Base-by-base conservation (phyloP, 2,797 vertebrate genomes). In the Lepus oiostolus region DNA sequence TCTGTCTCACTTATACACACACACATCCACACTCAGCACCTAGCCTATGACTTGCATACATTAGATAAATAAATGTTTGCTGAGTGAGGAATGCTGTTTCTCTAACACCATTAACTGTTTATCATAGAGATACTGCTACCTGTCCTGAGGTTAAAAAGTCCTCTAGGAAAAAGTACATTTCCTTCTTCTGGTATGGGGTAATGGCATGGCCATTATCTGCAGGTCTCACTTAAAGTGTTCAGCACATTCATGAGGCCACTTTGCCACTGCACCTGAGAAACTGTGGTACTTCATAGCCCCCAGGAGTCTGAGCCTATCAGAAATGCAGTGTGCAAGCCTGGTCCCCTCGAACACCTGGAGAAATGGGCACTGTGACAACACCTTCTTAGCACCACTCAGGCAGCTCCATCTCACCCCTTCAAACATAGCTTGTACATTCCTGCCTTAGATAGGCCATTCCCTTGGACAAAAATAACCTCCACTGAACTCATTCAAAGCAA, bases 401-500 rank as follows among this genome's bases (percentile, higher is more conserved):
- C 42, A 35, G 58, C 12, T 28, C 54, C 30, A 76, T 26, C 35
- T 79, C 52, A 52, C 58, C 42, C 47, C 26, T 17, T 84, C 19
- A 28, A 54, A 71, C 28, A 79, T 47, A 79, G 12, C 28, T 12
- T 62, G 19, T 47, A 58, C 68, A 67, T 67, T 81, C 26, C 24
- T 84, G 52, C n/a, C 80, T 83, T 63, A 38, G 1, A 93, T 65
- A 16, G 6, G 67, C 54, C 47, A 19, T 70, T 62, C 30, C 50
- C 16, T 77, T 42, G 24, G 21, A 72, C 26, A 50, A 19, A 84
- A 90, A 80, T 58, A 32, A 85, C 0, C 58, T 79, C 47, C 47
- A 54, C n/a, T 77, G 60, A 90, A 72, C 24, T 94, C 54, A 85
- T 47, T 42, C 26, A 93, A 67, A 71, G 71, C 28, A 50, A 38